These are phyloP conservation scores for Sphinx pinastri DNA, from an alignment of 2,888 invertebrate genomes.

Conservation along the genomic window DNA sequence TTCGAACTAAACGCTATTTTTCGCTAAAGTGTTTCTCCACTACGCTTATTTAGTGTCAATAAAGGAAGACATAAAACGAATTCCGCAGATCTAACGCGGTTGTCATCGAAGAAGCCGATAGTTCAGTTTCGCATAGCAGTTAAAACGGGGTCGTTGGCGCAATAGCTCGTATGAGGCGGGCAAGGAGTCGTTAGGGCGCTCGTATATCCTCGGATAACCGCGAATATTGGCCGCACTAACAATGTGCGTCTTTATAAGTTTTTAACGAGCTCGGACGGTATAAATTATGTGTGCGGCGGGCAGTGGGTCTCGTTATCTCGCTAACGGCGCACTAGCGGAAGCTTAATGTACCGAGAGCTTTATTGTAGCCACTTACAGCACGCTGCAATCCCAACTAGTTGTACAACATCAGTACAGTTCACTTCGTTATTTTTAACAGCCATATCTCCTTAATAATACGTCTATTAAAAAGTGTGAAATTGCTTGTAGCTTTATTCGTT, in stretches of 20 bases:
- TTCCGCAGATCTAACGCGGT: conserved; percentile 35
- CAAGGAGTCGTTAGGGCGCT: conserved; percentile 73
- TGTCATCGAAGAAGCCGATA: conserved; percentile 40
- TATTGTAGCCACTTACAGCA: conserved; percentile 81
- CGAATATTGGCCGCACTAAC: conserved; percentile 83
- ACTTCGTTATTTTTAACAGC: conserved; percentile 22
- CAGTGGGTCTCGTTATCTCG: conserved; percentile 82
- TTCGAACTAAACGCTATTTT: conserved; percentile 11
- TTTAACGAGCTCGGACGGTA: conserved; percentile 84
- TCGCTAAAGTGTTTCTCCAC: conserved; percentile 21
- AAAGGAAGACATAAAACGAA: conserved; percentile 38
- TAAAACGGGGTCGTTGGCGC: conserved; percentile 60
- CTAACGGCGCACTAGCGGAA: conserved; percentile 81
- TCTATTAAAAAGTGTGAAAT: conserved; percentile 19
- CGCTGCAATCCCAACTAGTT: conserved; percentile 31
- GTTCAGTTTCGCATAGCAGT: conserved; percentile 47
- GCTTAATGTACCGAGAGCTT: conserved; percentile 83
- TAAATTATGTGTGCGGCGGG: conserved; percentile 82
- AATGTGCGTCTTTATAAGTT: conserved; percentile 85
- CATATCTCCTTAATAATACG: conserved; percentile 9
- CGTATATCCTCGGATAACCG: conserved; percentile 74
- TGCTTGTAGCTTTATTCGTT: conserved; percentile 31
- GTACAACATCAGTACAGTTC: conserved; percentile 28
- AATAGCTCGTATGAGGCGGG: conserved; percentile 54
- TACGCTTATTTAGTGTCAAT: conserved; percentile 28